These are phyloP conservation scores for Blastomussa wellsi DNA, from an alignment of 92 coral and sea anemone species.

Conservation along the genomic window DNA sequence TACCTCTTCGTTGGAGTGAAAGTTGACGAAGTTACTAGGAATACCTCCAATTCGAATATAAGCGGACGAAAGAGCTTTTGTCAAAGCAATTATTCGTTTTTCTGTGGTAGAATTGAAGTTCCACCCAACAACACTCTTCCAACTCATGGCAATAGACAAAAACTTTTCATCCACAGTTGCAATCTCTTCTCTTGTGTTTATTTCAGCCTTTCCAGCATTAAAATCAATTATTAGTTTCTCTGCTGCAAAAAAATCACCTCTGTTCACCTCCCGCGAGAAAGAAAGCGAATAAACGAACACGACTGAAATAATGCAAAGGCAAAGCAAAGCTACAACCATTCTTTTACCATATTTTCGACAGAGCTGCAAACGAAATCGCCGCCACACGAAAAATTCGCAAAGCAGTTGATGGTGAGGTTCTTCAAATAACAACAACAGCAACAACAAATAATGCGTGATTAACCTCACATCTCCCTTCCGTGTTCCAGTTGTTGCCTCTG, in stretches of 20 bases:
- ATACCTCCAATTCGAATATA: conserved; percentile 84
- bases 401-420: too few species aligned
- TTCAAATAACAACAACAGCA: too few species aligned
- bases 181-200: conserved; percentile 20
- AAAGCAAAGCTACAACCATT: not conserved
- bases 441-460: too few species aligned
- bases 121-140: conserved; percentile 68
- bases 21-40: conserved; percentile 67
- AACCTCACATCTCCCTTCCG: too few species aligned
- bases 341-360: not conserved
- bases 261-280: not conserved
- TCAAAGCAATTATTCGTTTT: conserved; percentile 60
- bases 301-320: not conserved
- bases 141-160: conserved; percentile 69
- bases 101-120: conserved; percentile 45
- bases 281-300: not conserved
- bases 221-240: not conserved
- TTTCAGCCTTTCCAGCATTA: not conserved
- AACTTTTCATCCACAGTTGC: conserved; percentile 61
- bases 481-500: too few species aligned
- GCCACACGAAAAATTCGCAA: not conserved
- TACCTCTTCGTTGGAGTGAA: not conserved
- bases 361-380: not conserved
- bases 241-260: not conserved
- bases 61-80: conserved; percentile 76